These are phyloP conservation scores for Apoda limacodes DNA, from an alignment of 2,888 invertebrate species.

Conservation along the genomic window DNA sequence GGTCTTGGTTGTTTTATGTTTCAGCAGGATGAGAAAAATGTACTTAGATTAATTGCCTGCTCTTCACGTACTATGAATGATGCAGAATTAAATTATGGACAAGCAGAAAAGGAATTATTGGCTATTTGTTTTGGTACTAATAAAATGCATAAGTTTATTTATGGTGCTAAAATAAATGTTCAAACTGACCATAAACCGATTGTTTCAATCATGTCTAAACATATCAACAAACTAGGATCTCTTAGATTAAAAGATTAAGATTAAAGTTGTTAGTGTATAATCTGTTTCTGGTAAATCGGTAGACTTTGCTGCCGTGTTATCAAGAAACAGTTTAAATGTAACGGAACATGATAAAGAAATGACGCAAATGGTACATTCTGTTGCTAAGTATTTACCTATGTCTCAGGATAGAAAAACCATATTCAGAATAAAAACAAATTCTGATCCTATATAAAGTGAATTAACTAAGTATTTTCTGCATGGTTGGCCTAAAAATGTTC, in stretches of 20 bases:
- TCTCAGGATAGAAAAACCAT: constrained; percentile 8
- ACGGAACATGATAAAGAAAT: constrained; percentile 11
- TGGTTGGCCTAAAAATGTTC: constrained; percentile 11
- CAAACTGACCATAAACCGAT: constrained; percentile 5
- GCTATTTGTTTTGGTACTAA: constrained; percentile 6
- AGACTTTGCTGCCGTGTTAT: constrained; percentile 8
- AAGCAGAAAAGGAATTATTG: constrained; percentile 9
- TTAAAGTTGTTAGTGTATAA: constrained; percentile 4
- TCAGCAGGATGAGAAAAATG: constrained; percentile 4
- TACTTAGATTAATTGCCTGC: constrained; percentile 7
- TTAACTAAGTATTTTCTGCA: constrained; percentile 7
- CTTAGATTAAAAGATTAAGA: constrained; percentile 1
- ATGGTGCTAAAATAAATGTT: constrained; percentile 6
- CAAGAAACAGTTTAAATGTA: constrained; percentile 8
- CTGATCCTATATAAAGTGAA: constrained; percentile 3
- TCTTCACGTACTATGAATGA: constrained; percentile 8
- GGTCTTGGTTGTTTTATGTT: constrained; percentile 8
- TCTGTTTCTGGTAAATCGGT: constrained; percentile 1
- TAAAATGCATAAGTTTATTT: constrained; percentile 9
- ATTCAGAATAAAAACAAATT: constrained; percentile 6
- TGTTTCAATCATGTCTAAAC: constrained; percentile 1
- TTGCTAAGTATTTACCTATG: constrained; percentile 12
- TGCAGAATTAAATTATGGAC: constrained; percentile 10
- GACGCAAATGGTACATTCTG: constrained; percentile 12
- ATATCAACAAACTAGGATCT: constrained; percentile 3